A percentile compares a stretch with the other conserved stretches of the same genome.
Evolutionary conservation across 2,113 vertebrate species (phyloP).

Genomic region (Eleginops maclovinus): DNA sequence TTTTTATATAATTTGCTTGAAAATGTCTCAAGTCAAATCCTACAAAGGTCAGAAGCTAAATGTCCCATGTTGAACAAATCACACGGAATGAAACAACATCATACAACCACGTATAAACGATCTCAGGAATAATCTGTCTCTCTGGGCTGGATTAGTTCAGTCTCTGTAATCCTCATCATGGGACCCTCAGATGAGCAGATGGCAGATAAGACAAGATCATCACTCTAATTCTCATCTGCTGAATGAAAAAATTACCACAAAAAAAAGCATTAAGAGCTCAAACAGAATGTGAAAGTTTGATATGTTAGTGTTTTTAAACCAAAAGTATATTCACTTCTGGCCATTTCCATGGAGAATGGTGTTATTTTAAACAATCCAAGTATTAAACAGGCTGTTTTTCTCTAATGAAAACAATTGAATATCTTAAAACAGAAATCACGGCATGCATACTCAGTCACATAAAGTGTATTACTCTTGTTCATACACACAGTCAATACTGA

Average conservation of each 20-base stretch:
- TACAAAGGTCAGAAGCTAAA: constrained; percentile 2
- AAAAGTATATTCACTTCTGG: not conserved
- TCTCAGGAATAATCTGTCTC: constrained; percentile 74
- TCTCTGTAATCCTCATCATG: constrained; percentile 76
- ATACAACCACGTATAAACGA: constrained; percentile 59
- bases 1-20: not conserved
- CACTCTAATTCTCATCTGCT: constrained; percentile 65
- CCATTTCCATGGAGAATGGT: not conserved
- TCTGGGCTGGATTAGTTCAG: constrained; percentile 70
- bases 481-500: not conserved
- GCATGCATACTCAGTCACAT: not conserved
- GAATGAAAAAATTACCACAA: constrained; percentile 31
- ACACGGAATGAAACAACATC: constrained; percentile 41
- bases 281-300: not conserved
- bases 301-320: constrained; percentile 2
- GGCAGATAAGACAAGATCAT: constrained; percentile 75
- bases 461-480: not conserved
- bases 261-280: constrained; percentile 16
- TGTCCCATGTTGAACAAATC: constrained; percentile 12
- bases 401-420: not conserved
- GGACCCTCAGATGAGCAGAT: constrained; percentile 77
- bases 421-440: no score
- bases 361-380: not conserved
- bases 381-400: not conserved
- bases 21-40: not conserved